Evolutionary conservation across 2,113 vertebrate genomes (phyloP).

Genomic region (Oreochromis aureus): DNA sequence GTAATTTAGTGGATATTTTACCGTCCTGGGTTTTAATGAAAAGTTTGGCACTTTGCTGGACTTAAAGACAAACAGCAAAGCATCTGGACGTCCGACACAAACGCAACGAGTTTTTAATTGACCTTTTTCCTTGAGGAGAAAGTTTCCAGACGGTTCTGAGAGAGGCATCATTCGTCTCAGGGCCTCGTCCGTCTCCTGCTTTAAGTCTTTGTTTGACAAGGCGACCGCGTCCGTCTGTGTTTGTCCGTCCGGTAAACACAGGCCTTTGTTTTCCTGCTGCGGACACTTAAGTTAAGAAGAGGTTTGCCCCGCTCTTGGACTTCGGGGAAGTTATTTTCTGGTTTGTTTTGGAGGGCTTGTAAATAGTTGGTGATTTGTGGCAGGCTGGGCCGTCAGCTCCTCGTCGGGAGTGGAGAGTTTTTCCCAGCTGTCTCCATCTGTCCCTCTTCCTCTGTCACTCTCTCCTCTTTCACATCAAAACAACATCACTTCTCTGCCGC

Average conservation of each 20-base stretch:
- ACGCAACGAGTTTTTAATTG: not conserved
- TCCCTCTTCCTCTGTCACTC: slow-evolving; percentile 2
- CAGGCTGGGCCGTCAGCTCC: slow-evolving; percentile 8
- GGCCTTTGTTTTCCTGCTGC: slow-evolving; percentile 35
- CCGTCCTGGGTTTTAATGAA: not conserved
- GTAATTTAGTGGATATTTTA: not conserved
- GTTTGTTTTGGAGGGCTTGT: slow-evolving; percentile 41
- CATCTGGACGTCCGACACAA: not conserved
- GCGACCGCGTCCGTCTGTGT: slow-evolving; percentile 46
- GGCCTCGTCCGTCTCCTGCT: not conserved
- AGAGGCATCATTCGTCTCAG: not conserved
- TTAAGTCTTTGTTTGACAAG: slow-evolving; percentile 16
- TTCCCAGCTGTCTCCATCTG: slow-evolving; percentile 24
- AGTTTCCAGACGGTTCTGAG: slow-evolving; percentile 10
- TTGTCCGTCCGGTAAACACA: slow-evolving; percentile 48
- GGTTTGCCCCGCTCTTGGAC: slow-evolving; percentile 8
- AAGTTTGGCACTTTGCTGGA: accelerated
- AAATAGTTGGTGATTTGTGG: slow-evolving; percentile 55
- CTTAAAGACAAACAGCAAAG: not conserved
- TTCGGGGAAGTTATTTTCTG: slow-evolving; percentile 37
- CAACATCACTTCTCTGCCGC: not conserved
- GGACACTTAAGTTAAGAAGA: slow-evolving; percentile 29
- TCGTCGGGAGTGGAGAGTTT: not conserved
- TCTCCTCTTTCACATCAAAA: not conserved
- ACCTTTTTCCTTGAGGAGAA: not conserved